Evolutionary conservation across 53 echinoderm and acorn worm species (phyloP).

Genomic region (Astropecten irregularis): DNA sequence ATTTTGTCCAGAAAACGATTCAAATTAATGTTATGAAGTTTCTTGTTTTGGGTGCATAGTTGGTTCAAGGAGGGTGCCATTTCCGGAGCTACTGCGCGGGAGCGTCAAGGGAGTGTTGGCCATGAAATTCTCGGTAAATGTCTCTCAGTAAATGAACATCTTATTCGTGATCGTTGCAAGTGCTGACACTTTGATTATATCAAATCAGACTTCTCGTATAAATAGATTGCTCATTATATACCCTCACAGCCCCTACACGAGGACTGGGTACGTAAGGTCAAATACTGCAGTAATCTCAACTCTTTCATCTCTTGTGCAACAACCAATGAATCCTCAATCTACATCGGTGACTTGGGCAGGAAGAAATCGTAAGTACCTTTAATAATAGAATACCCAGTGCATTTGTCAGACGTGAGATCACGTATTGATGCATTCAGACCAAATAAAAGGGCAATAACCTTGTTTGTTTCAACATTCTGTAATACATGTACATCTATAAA

Average conservation of each 20-base stretch:
- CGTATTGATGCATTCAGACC: background rate
- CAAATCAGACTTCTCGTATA: background rate
- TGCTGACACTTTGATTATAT: background rate
- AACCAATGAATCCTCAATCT: conserved; percentile 89
- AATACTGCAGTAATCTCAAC: conserved; percentile 83
- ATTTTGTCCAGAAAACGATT: too few species aligned
- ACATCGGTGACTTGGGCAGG: conserved; percentile 83
- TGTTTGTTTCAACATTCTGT: background rate
- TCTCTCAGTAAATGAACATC: too few species aligned
- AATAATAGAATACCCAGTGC: background rate
- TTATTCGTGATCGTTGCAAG: too few species aligned
- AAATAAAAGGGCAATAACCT: background rate
- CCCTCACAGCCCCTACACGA: conserved; percentile 80
- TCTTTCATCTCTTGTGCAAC: conserved; percentile 95
- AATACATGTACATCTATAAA: background rate
- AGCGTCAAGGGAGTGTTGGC: conserved; percentile 81
- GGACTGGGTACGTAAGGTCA: conserved; percentile 96
- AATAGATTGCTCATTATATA: background rate
- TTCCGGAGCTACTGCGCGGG: conserved; percentile 85
- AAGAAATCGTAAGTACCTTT: conserved; percentile 80
- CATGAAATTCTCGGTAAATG: conserved; percentile 79
- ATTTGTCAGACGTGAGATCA: background rate
- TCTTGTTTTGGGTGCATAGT: too few species aligned
- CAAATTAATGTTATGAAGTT: too few species aligned
- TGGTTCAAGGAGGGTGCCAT: conserved; percentile 89